phyloP scores from a whole-genome alignment of 2,888 invertebrate genomes.

The Osmoderma eremita region DNA sequence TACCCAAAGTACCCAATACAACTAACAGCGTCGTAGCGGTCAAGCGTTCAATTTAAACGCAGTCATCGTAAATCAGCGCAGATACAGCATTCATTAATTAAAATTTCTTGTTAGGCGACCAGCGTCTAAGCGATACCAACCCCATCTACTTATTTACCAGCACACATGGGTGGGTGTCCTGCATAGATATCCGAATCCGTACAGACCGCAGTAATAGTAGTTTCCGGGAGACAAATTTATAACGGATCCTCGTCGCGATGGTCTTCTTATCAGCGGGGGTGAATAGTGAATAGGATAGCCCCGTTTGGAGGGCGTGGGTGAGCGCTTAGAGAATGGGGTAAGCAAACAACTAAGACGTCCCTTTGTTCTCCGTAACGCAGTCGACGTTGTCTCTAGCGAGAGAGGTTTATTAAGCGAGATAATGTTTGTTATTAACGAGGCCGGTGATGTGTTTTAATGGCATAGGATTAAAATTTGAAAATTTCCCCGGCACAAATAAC shows the following conservation, averaged over 20 bases:
- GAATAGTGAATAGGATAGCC: slow-evolving; percentile 10
- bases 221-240: slow-evolving; percentile 13
- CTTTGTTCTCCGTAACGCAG: slow-evolving; percentile 14
- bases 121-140: too few species aligned
- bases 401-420: slow-evolving; percentile 29
- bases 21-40: too few species aligned
- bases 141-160: too few species aligned
- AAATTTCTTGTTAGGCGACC: slow-evolving; percentile 20
- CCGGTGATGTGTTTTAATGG: slow-evolving; percentile 3
- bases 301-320: not conserved
- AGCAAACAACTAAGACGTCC: slow-evolving; percentile 26
- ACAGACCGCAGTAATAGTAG: not conserved
- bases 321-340: not conserved
- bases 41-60: too few species aligned
- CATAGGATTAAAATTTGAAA: not conserved
- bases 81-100: slow-evolving; percentile 26
- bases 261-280: slow-evolving; percentile 26
- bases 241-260: not conserved
- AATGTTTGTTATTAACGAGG: slow-evolving; percentile 24
- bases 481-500: too few species aligned
- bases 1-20: too few species aligned
- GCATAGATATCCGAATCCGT: not conserved
- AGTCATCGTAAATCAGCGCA: too few species aligned
- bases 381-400: not conserved
- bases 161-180: not conserved